phyloP scores from a whole-genome alignment of 2,888 invertebrate genomes.

The Diabrotica balteata region DNA sequence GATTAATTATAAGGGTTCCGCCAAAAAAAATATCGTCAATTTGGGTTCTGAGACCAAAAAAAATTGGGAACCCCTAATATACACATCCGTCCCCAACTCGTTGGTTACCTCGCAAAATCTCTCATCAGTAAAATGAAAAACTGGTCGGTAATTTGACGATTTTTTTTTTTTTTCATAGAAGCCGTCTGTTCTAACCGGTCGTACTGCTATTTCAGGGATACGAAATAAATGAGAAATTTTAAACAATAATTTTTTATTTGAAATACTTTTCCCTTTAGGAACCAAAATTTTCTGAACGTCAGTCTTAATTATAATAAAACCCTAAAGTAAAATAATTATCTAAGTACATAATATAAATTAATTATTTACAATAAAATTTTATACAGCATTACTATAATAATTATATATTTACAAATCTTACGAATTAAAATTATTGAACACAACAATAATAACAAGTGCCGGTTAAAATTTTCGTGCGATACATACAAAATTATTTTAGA shows the following conservation, averaged over 20 bases:
- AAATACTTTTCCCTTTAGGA: slow-evolving; percentile 61
- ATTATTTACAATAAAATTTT: slow-evolving; percentile 52
- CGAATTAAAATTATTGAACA: slow-evolving; percentile 37
- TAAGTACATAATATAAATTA: slow-evolving; percentile 54
- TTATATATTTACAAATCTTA: slow-evolving; percentile 41
- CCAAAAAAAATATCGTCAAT: too few species aligned
- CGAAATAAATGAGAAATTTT: not conserved
- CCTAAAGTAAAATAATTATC: slow-evolving; percentile 49
- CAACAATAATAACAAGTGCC: slow-evolving; percentile 36
- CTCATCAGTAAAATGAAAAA: too few species aligned
- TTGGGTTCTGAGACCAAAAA: too few species aligned
- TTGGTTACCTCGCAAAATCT: too few species aligned
- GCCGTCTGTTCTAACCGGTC: too few species aligned
- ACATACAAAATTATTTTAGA: slow-evolving; percentile 28
- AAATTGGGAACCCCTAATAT: too few species aligned
- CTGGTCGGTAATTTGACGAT: too few species aligned
- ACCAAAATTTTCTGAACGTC: slow-evolving; percentile 61
- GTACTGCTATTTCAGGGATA: too few species aligned
- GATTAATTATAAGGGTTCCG: too few species aligned
- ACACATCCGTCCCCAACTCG: too few species aligned
- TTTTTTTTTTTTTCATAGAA: too few species aligned
- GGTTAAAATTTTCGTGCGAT: slow-evolving; percentile 27
- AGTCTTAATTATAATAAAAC: slow-evolving; percentile 60
- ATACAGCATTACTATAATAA: slow-evolving; percentile 49
- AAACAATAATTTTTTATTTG: slow-evolving; percentile 50